Base-by-base conservation (phyloP, 2,797 vertebrate species). In the Mionectes olivaceus region DNA sequence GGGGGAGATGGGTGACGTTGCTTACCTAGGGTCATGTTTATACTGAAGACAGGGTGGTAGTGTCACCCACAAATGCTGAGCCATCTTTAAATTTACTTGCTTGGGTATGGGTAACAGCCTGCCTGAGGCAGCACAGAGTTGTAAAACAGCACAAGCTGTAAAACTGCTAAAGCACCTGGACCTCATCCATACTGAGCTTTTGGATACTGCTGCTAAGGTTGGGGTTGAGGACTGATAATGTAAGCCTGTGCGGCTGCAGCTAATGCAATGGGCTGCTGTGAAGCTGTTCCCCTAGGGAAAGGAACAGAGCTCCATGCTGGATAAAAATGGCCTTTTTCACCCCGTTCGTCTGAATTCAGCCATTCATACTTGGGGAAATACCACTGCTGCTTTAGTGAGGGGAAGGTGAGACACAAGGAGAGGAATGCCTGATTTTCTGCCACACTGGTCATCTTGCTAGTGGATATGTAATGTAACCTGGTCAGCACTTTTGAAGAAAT, bases 141-240 rank as follows among this genome's bases (percentile, higher is more conserved):
- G 49, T 84, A 75, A 93, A 90, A 73, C 44, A 70, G 47, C 86
- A 84, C 85, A 89, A 63, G 78, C 49, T 89, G 91, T 90, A 67
- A 95, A 94, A 87, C 78, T 76, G 55, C 64, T 91, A 4, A 47
- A 87, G 84, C 47, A 60, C 81, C 83, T 95, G 94, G 91, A 85
- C 47, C 55, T 89, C 64, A 33, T 94, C 87, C 92, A 87, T 53
- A 23, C 52, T 1, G n/a, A 89, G 89, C 35, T 76, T 78, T 76
- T 2, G 6, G 81, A 91, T 86, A 18, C 60, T 64, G 82, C 68
- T 53, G 57, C 64, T 52, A 64, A 64, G 85, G 60, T 60, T 2
- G 0, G 61, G 47, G n/a, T 13, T 84, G 75, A 87, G 70, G 77
- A 47, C 43, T 76, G 89, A 83, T 84, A 81, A 46, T 65, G 50